Evolutionary conservation across 1,140 invertebrate species (phyloP), one percentile per base, ranked within the genome.

Genomic region (Cyclargus thomasi): DNA sequence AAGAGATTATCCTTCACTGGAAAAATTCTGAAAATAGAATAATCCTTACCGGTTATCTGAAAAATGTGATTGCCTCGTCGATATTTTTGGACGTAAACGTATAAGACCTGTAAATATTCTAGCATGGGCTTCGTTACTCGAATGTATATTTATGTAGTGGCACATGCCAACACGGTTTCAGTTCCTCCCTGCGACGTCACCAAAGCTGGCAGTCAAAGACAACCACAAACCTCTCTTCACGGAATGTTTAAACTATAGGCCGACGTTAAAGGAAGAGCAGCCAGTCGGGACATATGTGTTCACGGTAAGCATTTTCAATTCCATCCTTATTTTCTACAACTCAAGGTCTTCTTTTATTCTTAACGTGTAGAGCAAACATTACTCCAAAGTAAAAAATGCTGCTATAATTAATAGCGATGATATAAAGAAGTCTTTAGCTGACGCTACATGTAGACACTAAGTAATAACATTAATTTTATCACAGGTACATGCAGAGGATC

Each of bases 201-300:
- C 81, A 67, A 90, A 90, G 79, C 80, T 91, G 47, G 82, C 86
- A 2, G 86, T 91, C 64, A 91, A 91, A 76, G 92, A 94, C 82
- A 95, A 95, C 81, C 93, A 95, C 83, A 96, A 96, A 79, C 95
- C 95, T 0, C 91, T 94, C 35, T 96, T 97, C 81, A 92, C 91
- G 17, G 92, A 95, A 68, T 97, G 95, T 87, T 91, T 92, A 62
- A 91, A 86, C 74, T 96, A 96, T 76, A 92, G 90, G 65, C 94
- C 95, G 0, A 85, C 91, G 2, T 92, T 96, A 1, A 92, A 93
- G 75, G 95, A 96, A 83, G 94, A 95, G 78, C 91, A 94, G 75
- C 81, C 83, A 1, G 68, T 90, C 18, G 93, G 92, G 53, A 94
- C 94, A 0, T 86, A 84, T 73, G 94, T 96, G 0, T 93, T 95